These are phyloP conservation scores for Scomber colias DNA, from an alignment of 2,113 vertebrate species.

Conservation along the genomic window DNA sequence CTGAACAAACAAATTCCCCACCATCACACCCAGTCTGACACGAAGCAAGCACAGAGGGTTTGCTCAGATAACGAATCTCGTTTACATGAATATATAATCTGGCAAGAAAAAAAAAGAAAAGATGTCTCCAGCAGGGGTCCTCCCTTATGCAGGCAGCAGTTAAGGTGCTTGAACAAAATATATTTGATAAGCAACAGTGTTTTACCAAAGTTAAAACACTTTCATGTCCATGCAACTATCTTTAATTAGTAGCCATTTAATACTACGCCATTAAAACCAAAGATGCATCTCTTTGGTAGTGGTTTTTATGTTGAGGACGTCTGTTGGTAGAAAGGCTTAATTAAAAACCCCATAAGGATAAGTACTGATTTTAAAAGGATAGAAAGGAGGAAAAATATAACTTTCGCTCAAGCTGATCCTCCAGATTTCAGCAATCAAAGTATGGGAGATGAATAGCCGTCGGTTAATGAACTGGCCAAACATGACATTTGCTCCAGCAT, in stretches of 20 bases:
- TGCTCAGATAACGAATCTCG: conserved; percentile 60
- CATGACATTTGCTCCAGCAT: conserved; percentile 55
- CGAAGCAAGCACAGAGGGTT: conserved; percentile 66
- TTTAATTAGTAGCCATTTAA: conserved; percentile 75
- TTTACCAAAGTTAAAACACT: conserved; percentile 19
- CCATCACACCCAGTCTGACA: conserved; percentile 43
- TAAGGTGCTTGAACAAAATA: conserved; percentile 47
- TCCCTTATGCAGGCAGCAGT: conserved; percentile 66
- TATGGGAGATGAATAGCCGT: conserved; percentile 53
- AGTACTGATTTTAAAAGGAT: conserved; percentile 45
- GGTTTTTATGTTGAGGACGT: conserved; percentile 77
- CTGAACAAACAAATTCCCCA: conserved; percentile 64
- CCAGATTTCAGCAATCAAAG: conserved; percentile 61
- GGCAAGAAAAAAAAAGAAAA: not conserved
- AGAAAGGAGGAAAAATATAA: conserved; percentile 36
- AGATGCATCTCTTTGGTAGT: conserved; percentile 66
- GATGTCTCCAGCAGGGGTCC: conserved; percentile 77
- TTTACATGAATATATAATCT: conserved; percentile 64
- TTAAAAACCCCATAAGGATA: conserved; percentile 72
- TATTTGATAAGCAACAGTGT: conserved; percentile 13
- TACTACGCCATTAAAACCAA: conserved; percentile 70
- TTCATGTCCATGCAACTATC: conserved; percentile 56
- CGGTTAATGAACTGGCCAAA: conserved; percentile 65
- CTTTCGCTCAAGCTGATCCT: conserved; percentile 58
- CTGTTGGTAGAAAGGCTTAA: conserved; percentile 74